phyloP scores from a whole-genome alignment of 2,888 invertebrate species.

The Acleris laterana region DNA sequence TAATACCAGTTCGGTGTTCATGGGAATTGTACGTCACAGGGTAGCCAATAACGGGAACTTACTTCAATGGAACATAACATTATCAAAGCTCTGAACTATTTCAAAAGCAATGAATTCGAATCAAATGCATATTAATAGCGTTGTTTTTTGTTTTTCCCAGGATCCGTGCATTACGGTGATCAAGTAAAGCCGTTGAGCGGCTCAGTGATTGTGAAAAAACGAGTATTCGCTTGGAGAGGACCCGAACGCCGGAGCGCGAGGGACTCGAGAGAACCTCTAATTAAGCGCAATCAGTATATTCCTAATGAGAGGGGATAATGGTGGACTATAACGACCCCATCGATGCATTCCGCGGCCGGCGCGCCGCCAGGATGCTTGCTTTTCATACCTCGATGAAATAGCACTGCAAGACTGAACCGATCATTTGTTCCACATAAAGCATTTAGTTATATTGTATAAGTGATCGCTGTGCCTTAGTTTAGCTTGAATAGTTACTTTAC shows the following conservation, averaged over 20 bases:
- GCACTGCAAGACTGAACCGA: slow-evolving; percentile 76
- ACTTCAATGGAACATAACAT: slow-evolving; percentile 42
- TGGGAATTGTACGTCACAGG: slow-evolving; percentile 40
- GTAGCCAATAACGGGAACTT: slow-evolving; percentile 30
- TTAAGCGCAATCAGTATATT: slow-evolving; percentile 84
- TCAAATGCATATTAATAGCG: slow-evolving; percentile 45
- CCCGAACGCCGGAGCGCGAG: slow-evolving; percentile 71
- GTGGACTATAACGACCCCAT: slow-evolving; percentile 80
- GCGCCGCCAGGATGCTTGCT: slow-evolving; percentile 70
- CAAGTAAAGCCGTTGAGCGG: slow-evolving; percentile 79
- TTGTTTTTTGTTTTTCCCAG: slow-evolving; percentile 68
- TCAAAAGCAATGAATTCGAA: neutral
- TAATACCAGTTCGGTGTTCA: slow-evolving; percentile 59
- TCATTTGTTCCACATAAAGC: slow-evolving; percentile 72
- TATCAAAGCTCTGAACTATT: slow-evolving; percentile 40
- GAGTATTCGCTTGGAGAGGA: slow-evolving; percentile 73
- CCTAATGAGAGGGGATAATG: slow-evolving; percentile 83
- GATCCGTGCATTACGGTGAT: slow-evolving; percentile 76
- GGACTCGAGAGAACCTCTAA: slow-evolving; percentile 78
- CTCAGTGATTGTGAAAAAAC: slow-evolving; percentile 81
- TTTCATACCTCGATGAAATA: slow-evolving; percentile 74
- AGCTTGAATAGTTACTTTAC: slow-evolving; percentile 61
- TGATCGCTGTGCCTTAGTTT: slow-evolving; percentile 81
- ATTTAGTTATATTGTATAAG: slow-evolving; percentile 69
- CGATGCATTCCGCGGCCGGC: slow-evolving; percentile 77